Evolutionary conservation across 2,113 vertebrate species (phyloP).

Genomic region (Eulemur rufifrons): DNA sequence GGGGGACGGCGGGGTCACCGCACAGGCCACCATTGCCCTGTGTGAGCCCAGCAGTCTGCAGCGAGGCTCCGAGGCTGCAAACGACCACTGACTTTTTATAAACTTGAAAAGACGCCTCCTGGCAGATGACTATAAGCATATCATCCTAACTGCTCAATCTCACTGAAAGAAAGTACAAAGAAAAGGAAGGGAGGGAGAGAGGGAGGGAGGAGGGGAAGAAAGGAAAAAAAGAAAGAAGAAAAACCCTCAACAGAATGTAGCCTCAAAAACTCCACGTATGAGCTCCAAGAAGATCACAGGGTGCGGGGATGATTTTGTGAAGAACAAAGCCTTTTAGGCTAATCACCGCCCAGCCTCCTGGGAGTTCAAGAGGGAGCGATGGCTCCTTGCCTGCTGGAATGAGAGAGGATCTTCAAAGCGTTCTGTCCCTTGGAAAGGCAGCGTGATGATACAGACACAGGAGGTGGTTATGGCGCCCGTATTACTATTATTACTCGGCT

Average conservation of each 20-base stretch:
- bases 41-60: background rate
- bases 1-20: background rate
- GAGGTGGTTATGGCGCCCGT: background rate
- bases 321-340: background rate
- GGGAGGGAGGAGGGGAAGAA: background rate
- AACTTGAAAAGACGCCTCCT: conserved; percentile 6
- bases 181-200: background rate
- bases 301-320: background rate
- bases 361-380: background rate
- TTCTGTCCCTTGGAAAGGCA: background rate
- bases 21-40: background rate
- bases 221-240: background rate
- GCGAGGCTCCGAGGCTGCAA: background rate
- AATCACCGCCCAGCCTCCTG: background rate
- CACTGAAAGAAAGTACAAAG: background rate
- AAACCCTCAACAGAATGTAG: background rate
- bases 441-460: background rate
- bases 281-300: conserved; percentile 32
- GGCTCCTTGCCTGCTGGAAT: background rate
- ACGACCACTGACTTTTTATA: background rate
- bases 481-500: conserved; percentile 63
- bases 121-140: background rate
- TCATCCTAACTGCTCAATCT: background rate
- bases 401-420: background rate
- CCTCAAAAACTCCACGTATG: background rate